Percentiles rank a stretch among this genome's conserved stretches.
phyloP scores from a whole-genome alignment of 2,113 vertebrate genomes.

The Naja naja region DNA sequence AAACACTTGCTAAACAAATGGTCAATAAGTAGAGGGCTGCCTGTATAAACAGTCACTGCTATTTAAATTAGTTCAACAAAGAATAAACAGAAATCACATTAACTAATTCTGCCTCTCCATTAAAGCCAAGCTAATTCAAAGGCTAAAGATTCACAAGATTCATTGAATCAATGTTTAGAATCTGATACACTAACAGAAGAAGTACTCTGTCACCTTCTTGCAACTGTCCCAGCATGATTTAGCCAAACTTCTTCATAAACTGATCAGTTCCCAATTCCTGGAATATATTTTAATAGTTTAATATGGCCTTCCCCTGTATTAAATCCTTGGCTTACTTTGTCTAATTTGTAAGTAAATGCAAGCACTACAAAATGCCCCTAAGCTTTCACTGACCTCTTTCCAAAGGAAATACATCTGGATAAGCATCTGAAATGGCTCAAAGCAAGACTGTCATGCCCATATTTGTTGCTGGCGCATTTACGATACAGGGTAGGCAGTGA shows the following conservation, averaged over 20 bases:
- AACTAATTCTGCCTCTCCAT: background rate
- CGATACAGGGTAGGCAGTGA: background rate
- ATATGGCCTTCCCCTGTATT: background rate
- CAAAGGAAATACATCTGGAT: background rate
- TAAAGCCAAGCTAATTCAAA: background rate
- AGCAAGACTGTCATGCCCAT: background rate
- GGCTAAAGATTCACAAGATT: background rate
- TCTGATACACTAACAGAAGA: background rate
- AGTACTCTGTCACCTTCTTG: background rate
- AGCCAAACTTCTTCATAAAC: background rate
- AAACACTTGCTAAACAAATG: background rate
- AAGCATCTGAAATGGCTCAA: background rate
- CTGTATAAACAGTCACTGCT: background rate
- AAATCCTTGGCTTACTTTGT: background rate
- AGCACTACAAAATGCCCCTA: background rate
- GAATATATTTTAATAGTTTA: background rate
- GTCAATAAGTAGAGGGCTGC: background rate
- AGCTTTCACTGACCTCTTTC: background rate
- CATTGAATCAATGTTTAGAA: background rate
- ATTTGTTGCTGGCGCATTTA: background rate
- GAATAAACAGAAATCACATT: background rate
- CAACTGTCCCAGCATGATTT: background rate
- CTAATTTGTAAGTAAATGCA: background rate
- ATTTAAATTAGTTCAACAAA: background rate
- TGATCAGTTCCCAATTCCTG: background rate